Base-by-base conservation (phyloP, 2,797 vertebrate genomes). In the Valencia hispanica region DNA sequence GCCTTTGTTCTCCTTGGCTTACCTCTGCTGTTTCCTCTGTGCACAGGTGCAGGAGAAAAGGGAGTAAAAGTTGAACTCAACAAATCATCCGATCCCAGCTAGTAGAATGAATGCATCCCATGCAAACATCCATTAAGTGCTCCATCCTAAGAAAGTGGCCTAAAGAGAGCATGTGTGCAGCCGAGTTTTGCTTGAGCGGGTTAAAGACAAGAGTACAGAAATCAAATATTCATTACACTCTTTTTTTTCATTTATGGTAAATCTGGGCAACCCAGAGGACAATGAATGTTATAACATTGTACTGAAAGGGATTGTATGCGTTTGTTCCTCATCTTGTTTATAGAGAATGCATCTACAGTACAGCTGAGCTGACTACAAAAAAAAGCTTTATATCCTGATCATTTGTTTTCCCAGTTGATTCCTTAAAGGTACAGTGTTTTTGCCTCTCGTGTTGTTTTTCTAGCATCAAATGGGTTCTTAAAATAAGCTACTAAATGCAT, bases 51-150 rank as follows among this genome's bases (percentile, higher is more conserved):
- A 81, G 95, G 93, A 93, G 98, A 99, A 92, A 98, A 97, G 93
- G 97, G 97, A 87, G 96, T 97, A 91, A 97, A 97, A 93, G 96
- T 97, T 88, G 97, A 98, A 90, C 96, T 98, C 80, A 96, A 93
- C 90, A 98, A 97, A 95, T 95, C 96, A 79, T 96, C 96, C 30
- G 96, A 97, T 85, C 93, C 95, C 73, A 93, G 96, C 95, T 95
- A 95, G 81, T 96, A 96, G 94, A 93, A 94, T 27, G 89, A 93
- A 90, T 87, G 91, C 82, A 81, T 89, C 76, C 75, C 87, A 79
- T 81, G 78, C 78, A 72, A 92, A 91, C 84, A 92, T 91, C 93
- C 94, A 94, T 94, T 88, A 95, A 94, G 94, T 94, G 93, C 95
- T 95, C 95, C 91, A 90, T 93, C 79, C 78, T 85, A 92, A 94